Conservation (phyloP, 2,113 vertebrate genomes). For the Labeo catla region DNA sequence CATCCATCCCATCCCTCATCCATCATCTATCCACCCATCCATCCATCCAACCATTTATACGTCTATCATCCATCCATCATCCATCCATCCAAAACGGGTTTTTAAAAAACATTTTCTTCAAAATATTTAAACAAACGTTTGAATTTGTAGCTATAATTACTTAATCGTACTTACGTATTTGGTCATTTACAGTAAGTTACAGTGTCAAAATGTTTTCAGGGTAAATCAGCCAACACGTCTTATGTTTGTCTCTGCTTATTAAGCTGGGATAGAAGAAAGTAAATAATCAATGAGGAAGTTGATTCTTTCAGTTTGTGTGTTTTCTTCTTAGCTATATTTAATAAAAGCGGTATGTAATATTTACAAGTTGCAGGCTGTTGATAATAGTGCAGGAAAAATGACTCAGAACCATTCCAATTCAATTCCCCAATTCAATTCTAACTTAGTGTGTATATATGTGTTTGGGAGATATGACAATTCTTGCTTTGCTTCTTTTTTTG, state of each 20-base stretch:
- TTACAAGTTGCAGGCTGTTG: not conserved
- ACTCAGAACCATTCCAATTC: not conserved
- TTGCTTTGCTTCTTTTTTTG: not conserved
- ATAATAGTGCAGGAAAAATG: not conserved
- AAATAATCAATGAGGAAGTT: too few species aligned
- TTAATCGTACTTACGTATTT: not conserved
- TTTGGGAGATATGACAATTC: not conserved
- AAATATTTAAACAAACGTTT: not conserved
- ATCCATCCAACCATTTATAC: too few species aligned
- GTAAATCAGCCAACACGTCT: not conserved
- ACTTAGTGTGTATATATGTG: not conserved
- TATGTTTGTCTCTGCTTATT: not conserved
- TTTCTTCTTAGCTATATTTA: too few species aligned
- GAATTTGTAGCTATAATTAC: not conserved
- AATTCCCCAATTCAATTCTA: not conserved
- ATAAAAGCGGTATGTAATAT: too few species aligned
- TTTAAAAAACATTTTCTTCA: too few species aligned
- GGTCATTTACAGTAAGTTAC: not conserved
- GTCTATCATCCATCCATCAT: too few species aligned
- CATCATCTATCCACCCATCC: too few species aligned
- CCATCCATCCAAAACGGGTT: too few species aligned
- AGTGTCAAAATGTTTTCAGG: not conserved
- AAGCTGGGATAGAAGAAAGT: not conserved
- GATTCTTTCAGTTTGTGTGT: too few species aligned
- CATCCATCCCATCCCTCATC: too few species aligned